phyloP scores from a whole-genome alignment of 2,113 vertebrate genomes.

The Dendropsophus ebraccatus region DNA sequence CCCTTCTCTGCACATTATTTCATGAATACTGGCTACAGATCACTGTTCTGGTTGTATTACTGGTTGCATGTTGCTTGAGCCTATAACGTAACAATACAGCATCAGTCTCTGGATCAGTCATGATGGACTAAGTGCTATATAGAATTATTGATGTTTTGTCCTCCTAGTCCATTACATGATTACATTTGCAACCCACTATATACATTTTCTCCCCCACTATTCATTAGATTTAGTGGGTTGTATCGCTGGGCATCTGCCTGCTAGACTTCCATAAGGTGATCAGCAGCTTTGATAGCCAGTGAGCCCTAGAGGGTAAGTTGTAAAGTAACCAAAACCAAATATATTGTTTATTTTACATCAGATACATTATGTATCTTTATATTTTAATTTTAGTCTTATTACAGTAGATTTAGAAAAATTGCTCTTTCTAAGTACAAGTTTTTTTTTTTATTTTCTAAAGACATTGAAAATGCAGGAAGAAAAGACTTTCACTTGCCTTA shows the following conservation, averaged over 20 bases:
- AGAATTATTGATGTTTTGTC: constrained; percentile 60
- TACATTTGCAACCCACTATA: constrained; percentile 67
- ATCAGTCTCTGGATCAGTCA: not conserved
- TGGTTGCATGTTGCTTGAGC: not conserved
- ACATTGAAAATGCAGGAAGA: not conserved
- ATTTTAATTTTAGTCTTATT: not conserved
- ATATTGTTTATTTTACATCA: not conserved
- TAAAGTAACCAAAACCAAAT: not conserved
- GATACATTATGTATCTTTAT: not conserved
- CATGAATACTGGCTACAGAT: not conserved
- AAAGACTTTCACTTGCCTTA: too few relatives aligned
- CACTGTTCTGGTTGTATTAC: not conserved
- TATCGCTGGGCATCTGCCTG: constrained; percentile 70
- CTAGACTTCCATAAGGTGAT: constrained; percentile 66
- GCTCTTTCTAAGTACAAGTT: too few relatives aligned
- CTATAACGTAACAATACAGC: not conserved
- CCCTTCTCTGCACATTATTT: not conserved
- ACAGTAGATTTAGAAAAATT: not conserved
- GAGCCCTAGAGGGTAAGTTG: constrained; percentile 61
- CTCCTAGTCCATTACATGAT: constrained; percentile 69
- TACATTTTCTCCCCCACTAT: constrained; percentile 65
- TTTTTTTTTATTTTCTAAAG: not conserved
- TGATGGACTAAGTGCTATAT: not conserved
- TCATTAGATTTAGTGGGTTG: constrained; percentile 71
- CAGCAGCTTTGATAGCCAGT: constrained; percentile 61